A percentile compares a stretch with the other conserved stretches of the same genome.
phyloP scores from a whole-genome alignment of 2,113 vertebrate species.

The Pitta sordida region DNA sequence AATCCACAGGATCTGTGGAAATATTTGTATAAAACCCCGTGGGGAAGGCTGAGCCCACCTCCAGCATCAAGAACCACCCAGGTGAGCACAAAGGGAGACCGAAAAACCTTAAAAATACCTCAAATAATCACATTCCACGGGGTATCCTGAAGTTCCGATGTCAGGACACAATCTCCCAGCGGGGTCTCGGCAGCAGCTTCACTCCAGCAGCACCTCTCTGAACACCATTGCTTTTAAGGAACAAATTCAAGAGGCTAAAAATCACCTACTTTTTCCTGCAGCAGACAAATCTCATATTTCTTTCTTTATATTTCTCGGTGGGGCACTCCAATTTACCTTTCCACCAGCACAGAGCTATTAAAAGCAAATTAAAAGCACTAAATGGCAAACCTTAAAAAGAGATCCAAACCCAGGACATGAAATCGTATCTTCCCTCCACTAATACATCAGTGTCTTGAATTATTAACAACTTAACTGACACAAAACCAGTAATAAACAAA shows the following conservation, averaged over 20 bases:
- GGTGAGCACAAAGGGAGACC: accelerated
- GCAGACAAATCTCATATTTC: not conserved
- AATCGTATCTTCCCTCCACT: not conserved
- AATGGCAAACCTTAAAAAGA: not conserved
- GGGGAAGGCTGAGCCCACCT: not conserved
- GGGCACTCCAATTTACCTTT: not conserved
- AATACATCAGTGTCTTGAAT: not conserved
- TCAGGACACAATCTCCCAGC: accelerated
- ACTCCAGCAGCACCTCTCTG: not conserved
- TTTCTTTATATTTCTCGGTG: not conserved
- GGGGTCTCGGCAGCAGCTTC: not conserved
- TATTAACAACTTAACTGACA: not conserved
- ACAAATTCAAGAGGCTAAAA: not conserved
- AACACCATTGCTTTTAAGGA: not conserved
- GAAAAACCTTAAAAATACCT: accelerated
- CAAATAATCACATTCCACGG: accelerated
- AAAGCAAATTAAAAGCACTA: not conserved
- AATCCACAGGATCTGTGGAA: not conserved
- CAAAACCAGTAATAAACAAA: not conserved
- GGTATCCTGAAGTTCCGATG: not conserved
- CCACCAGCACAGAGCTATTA: not conserved
- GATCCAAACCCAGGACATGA: not conserved
- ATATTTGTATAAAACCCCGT: accelerated
- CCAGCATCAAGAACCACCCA: accelerated
- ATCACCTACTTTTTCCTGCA: not conserved